These are phyloP conservation scores for Alfaro cultratus DNA, from an alignment of 2,797 vertebrate species.

Conservation along the genomic window DNA sequence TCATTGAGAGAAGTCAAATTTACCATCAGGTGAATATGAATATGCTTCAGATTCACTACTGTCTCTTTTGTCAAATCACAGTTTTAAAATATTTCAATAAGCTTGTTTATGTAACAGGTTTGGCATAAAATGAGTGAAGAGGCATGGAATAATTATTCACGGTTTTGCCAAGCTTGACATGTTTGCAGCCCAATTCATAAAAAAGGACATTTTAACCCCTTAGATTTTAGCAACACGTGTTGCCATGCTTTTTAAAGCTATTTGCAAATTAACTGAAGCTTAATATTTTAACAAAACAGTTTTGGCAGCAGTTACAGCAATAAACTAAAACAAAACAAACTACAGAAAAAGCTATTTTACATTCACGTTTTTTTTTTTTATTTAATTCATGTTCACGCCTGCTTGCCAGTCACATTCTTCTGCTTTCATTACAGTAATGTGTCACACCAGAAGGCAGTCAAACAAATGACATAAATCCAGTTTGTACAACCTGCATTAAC, in stretches of 20 bases:
- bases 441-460: neutral
- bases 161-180: neutral
- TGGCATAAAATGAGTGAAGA: neutral
- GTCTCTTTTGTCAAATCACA: neutral
- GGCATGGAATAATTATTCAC: neutral
- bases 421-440: neutral
- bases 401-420: neutral
- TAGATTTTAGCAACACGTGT: neutral
- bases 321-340: neutral
- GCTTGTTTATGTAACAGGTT: neutral
- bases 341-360: neutral
- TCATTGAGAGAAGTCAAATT: neutral
- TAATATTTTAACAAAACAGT: neutral
- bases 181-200: neutral
- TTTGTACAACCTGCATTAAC: neutral
- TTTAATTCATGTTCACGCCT: neutral
- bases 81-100: conserved; percentile 4
- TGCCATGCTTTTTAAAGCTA: neutral
- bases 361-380: neutral
- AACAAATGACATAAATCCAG: neutral
- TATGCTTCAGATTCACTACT: neutral
- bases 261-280: neutral
- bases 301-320: neutral
- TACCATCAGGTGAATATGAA: neutral
- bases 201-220: neutral